Evolutionary conservation across 2,113 vertebrate species (phyloP), one percentile per base, ranked within the genome.

Genomic region (Panthera tigris): DNA sequence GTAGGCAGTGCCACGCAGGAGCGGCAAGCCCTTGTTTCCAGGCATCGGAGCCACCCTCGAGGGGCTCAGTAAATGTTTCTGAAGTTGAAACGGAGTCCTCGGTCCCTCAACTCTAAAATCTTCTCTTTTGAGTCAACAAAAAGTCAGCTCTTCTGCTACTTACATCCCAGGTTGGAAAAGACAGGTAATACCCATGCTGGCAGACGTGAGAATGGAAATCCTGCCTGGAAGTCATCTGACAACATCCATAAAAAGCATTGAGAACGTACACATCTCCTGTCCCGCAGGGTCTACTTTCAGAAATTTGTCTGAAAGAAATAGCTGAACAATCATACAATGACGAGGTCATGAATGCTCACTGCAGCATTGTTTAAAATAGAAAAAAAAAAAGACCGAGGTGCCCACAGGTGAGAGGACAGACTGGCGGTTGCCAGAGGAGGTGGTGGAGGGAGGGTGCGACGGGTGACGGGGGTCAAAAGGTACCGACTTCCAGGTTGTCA

Each of bases 1-100:
- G 45, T 0, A 14, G 0, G 2, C 7, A 27, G 0, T 1, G 31
- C 27, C 16, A 57, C 0, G 27, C 10, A 66, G 0, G 29, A 39
- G 33, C 50, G 29, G 29, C 19, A 16, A 48, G 7, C 69, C 76
- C 36, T 21, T 31, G 13, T 18, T 41, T 55, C 66, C 71, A 50
- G 41, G 55, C 16, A 6, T 2, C 13, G 8, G 0, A 23, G 45
- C 36, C 33, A 55, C 68, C 21, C 5, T 65, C 16, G 4, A 15
- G n/a, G 25, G 27, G 36, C 33, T 50, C 61, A 33, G 4, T 15
- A 79, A 33, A 41, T 61, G n/a, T 13, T 90, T 79, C 66, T 89
- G 18, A 69, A 65, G 27, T 50, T 41, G 33, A 48, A 63, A 41
- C n/a, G 12, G 0, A 50, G n/a, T 36, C 73, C 33, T 57, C 18